Base-by-base conservation (phyloP, 2,113 vertebrate genomes). In the Amia ocellicauda region DNA sequence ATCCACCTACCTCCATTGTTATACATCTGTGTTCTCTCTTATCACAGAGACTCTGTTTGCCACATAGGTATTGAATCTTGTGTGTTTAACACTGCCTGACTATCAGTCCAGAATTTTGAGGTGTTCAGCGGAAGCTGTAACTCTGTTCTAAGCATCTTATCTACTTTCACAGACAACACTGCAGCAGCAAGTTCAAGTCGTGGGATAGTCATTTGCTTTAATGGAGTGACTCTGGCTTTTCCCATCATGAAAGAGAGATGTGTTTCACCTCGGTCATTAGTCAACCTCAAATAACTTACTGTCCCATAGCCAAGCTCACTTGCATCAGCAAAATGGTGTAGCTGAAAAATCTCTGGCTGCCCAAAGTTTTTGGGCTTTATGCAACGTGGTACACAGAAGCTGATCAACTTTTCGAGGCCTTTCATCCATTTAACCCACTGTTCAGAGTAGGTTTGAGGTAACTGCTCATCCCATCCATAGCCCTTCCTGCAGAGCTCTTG, bases 261-360 rank as follows among this genome's bases (percentile, higher is more conserved):
- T 4, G 57, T 41, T 2, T 26, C 16, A 8, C 23, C 20, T 3
- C 16, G 23, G 13, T n/a, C 4, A 50, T 58, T 49, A 3, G 3
- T 7, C 27, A 65, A 4, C 27, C 27, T 22, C 2, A 58, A 11
- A n/a, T 58, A 58, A n/a, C n/a, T 43, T 2, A 58, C 43, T 29
- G 43, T 65, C 4, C 27, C 42, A 58, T 65, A 65, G 4, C 55
- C 28, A 8, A 16, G 8, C 9, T 49, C 27, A 49, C 63, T 58
- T 17, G 63, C 54, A 65, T 65, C 55, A 19, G 63, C n/a, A 58
- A 58, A 65, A n/a, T 65, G 26, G 31, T 65, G 41, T 4, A 58
- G 13, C 13, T 58, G 54, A 8, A 14, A 41, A 28, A 24, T 3
- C 11, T 10, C 40, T 17, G 16, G 9, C 28, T 7, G 8, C 28